phyloP scores from a whole-genome alignment of 37 sponge, comb jelly and placozoan species.

The Cliona cf. orientalis region DNA sequence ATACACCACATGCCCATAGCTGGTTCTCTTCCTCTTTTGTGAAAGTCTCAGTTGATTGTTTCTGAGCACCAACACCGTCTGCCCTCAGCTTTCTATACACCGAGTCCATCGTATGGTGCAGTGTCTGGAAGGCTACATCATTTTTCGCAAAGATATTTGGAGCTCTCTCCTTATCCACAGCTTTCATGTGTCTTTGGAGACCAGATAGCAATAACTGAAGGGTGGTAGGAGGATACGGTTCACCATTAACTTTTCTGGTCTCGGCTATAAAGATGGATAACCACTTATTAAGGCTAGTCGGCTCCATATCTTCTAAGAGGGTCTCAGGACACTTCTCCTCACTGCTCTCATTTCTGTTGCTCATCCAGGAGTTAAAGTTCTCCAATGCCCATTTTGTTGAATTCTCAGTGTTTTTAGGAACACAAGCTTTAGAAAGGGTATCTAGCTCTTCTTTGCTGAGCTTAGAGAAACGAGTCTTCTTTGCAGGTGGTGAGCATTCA shows the following conservation, averaged over 20 bases:
- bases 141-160: constrained; percentile 5
- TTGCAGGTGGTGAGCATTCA: background rate
- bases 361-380: constrained; percentile 21
- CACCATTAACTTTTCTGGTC: constrained; percentile 7
- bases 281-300: constrained; percentile 10
- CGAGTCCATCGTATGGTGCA: constrained; percentile 4
- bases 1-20: constrained; percentile 46
- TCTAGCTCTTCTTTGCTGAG: too few relatives aligned
- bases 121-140: background rate
- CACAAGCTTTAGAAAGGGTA: constrained; percentile 3
- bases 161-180: background rate
- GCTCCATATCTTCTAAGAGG: background rate
- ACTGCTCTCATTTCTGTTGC: background rate
- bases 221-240: constrained; percentile 18
- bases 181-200: constrained; percentile 31
- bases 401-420: constrained; percentile 8
- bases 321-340: constrained; percentile 9
- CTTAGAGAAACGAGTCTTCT: background rate
- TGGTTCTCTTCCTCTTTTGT: constrained; percentile 22
- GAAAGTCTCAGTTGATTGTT: background rate
- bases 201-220: constrained; percentile 2
- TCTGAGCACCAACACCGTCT: background rate
- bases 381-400: constrained; percentile 11
- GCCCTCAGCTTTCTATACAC: background rate
- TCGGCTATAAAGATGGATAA: constrained; percentile 1